Evolutionary conservation across 2,113 vertebrate genomes (phyloP).

Genomic region (Ammospiza caudacuta): DNA sequence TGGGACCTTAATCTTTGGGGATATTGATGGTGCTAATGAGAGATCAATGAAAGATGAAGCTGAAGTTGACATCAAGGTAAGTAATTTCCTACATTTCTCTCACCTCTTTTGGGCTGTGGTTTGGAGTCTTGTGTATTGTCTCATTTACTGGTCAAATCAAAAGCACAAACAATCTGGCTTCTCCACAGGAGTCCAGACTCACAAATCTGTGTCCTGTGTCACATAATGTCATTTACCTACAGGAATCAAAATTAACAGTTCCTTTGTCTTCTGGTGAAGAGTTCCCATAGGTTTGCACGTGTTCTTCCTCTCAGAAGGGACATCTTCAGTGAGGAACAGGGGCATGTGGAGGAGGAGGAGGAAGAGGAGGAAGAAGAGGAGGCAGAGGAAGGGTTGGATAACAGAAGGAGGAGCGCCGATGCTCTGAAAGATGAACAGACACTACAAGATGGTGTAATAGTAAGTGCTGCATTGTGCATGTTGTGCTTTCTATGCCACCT

Average conservation of each 20-base stretch:
- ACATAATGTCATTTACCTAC: neutral
- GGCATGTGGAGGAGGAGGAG: constrained; percentile 58
- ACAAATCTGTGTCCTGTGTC: neutral
- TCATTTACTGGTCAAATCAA: neutral
- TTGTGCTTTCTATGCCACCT: neutral
- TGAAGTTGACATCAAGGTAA: constrained; percentile 88
- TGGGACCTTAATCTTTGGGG: constrained; percentile 89
- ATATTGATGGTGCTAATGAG: constrained; percentile 77
- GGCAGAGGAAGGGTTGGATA: constrained; percentile 73
- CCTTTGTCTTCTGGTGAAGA: constrained; percentile 66
- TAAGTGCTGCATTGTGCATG: constrained; percentile 69
- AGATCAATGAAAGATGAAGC: constrained; percentile 82
- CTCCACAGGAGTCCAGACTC: neutral
- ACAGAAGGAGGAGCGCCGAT: constrained; percentile 73
- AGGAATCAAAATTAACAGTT: constrained; percentile 18
- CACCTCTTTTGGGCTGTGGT: neutral
- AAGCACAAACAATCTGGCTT: neutral
- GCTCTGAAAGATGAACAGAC: constrained; percentile 67
- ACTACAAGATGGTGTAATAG: constrained; percentile 80
- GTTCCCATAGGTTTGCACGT: constrained; percentile 81
- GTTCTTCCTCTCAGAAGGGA: constrained; percentile 78
- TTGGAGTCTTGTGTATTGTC: neutral
- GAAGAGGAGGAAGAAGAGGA: constrained; percentile 60
- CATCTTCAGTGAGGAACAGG: constrained; percentile 71
- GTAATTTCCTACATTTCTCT: constrained; percentile 39